A percentile compares a stretch with the other conserved stretches of the same genome.
Evolutionary conservation across 2,888 invertebrate species (phyloP).

Genomic region (Coremacera marginata): DNA sequence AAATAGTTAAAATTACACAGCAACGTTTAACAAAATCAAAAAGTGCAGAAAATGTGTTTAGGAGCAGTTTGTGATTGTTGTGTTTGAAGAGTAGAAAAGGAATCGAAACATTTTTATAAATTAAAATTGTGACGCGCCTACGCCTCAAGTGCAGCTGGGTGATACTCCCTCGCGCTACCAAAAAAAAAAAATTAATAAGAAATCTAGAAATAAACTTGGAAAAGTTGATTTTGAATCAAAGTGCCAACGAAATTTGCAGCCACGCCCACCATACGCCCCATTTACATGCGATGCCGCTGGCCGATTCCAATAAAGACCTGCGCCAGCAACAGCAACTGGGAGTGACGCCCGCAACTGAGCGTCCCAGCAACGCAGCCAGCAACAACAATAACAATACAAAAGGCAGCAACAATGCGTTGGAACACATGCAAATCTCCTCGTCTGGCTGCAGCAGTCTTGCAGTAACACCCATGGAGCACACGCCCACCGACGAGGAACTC

Average conservation of each 20-base stretch:
- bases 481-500: constrained; percentile 63
- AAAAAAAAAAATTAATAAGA: background rate
- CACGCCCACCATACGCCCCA: constrained; percentile 41
- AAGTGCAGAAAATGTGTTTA: background rate
- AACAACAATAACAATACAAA: constrained; percentile 47
- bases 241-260: constrained; percentile 40
- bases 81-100: background rate
- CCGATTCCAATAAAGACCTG: constrained; percentile 66
- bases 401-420: constrained; percentile 25
- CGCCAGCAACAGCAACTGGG: constrained; percentile 60
- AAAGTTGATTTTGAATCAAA: background rate
- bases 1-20: background rate
- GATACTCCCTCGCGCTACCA: background rate
- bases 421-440: constrained; percentile 62
- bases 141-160: constrained; percentile 38
- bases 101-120: background rate
- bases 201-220: background rate
- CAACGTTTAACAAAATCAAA: background rate
- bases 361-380: constrained; percentile 8
- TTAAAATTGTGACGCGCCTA: constrained; percentile 46
- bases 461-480: constrained; percentile 65
- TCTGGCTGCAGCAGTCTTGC: constrained; percentile 64
- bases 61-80: background rate
- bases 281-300: constrained; percentile 62
- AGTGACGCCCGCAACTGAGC: constrained; percentile 48